These are phyloP conservation scores for Cebuella pygmaea DNA, from an alignment of 2,797 vertebrate species.

Conservation along the genomic window DNA sequence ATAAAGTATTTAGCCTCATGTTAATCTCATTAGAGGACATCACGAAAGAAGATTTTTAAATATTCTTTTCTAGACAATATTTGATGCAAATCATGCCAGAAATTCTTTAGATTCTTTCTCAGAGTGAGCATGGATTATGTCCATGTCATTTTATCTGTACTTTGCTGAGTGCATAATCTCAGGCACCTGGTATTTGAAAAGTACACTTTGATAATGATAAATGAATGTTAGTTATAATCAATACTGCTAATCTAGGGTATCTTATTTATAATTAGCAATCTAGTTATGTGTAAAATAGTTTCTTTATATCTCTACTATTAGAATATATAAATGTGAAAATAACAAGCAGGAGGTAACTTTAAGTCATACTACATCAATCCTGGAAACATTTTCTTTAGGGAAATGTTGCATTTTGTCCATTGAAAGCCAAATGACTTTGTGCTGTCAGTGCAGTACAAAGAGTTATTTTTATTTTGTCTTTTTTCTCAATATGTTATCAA, in stretches of 20 bases:
- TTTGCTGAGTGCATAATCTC: neutral
- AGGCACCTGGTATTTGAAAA: conserved; percentile 34
- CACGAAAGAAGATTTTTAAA: neutral
- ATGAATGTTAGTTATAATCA: neutral
- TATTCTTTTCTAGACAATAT: conserved; percentile 17
- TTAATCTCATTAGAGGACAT: neutral
- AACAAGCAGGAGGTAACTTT: neutral
- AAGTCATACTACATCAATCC: conserved; percentile 13
- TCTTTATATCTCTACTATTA: neutral
- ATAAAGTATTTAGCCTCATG: neutral
- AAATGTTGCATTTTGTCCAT: conserved; percentile 12
- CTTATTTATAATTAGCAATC: conserved; percentile 40
- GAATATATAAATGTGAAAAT: conserved; percentile 30
- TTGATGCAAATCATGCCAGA: conserved; percentile 28
- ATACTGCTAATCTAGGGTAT: neutral
- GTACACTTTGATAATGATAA: conserved; percentile 12
- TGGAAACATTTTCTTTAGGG: neutral
- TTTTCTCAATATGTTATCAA: conserved; percentile 63
- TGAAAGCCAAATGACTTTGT: conserved; percentile 4
- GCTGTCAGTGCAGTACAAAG: conserved; percentile 42
- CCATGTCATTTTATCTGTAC: conserved; percentile 19
- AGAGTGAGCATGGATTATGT: neutral
- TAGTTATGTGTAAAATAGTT: neutral
- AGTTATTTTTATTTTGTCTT: conserved; percentile 55
- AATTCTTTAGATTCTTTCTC: neutral